Evolutionary conservation across 2,888 invertebrate genomes (phyloP), one percentile per base, ranked within the genome.

Genomic region (Drosophila prolongata): DNA sequence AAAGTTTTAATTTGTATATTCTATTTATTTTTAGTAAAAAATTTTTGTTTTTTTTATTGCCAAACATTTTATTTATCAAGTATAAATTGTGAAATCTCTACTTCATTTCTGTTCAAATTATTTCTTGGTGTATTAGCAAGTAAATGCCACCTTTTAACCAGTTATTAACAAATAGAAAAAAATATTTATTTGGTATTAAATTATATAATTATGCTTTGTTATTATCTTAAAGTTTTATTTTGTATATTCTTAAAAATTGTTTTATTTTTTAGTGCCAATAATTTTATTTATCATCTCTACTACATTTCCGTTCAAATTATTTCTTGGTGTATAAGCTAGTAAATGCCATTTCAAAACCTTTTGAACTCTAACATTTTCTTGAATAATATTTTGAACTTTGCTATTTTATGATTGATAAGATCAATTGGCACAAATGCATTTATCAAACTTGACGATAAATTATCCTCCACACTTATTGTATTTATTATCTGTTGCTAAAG

Each of bases 331-430:
- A 4, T 13, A 9, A 3, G 1, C 1, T 3, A 1, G 24, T 5
- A 19, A 24, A 1, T 30, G 11, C 13, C 34, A 11, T 16, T 27
- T 14, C 5, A 58, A 49, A 27, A 43, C 59, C 11, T 24, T 34
- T 50, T 59, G 49, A 64, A 64, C 62, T 62, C n/a, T 14, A 30
- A n/a, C 59, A 58, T 58, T 64, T 50, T n/a, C 44, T 11, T 35
- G 14, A 34, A 49, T 49, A 35, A 43, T 16, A 16, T 5, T 49
- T 30, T 37, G 42, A 59, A 40, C 59, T 62, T 58, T 58, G 19
- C 11, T 14, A 34, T 43, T 37, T 6, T 27, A 37, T 58, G 42
- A 27, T 49, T n/a, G 24, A 35, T 13, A 40, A 34, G 11, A 62
- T 42, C 14, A 24, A 14, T 4, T 19, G 14, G 13, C 40, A 42